Evolutionary conservation across 2,797 vertebrate genomes (phyloP), one percentile per base, ranked within the genome.

Genomic region (Vultur gryphus): DNA sequence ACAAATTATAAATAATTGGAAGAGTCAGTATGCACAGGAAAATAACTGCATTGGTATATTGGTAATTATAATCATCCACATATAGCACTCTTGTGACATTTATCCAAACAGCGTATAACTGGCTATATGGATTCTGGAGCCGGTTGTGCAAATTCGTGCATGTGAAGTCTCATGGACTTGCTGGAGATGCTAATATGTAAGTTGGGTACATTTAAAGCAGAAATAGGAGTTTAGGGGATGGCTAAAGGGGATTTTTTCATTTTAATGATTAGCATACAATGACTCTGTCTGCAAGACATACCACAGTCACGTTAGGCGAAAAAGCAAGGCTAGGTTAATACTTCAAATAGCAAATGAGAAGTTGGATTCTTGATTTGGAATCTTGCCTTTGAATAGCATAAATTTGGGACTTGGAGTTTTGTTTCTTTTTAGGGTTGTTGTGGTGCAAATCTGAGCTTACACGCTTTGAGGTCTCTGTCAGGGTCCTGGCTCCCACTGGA

Each of bases 61-160:
- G 46, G 31, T 55, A 15, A 19, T 71, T 69, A 21, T 6, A 69
- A 1, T 55, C 41, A 73, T 26, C 26, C 49, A 25, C 54, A 13
- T 23, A 1, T 0, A 54, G 59, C 31, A 46, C 29, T 55, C 24
- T 13, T 21, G 58, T 85, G 91, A 73, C 25, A 6, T 33, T 91
- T 81, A 21, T 25, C 67, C 79, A 41, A 33, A 20, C 26, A 29
- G 31, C 0, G 1, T 31, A n/a, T 12, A 24, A 31, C 23, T 80
- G 75, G 20, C 54, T 73, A 1, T 12, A 0, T 41, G 61, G 31
- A 7, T 41, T 91, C 28, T n/a, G 85, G 52, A 87, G 54, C 41
- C 35, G 33, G 20, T 11, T 19, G 35, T 59, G 59, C 54, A 75
- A 0, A 18, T 29, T 10, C 0, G 0, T 54, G 28, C 67, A 20